Evolutionary conservation across 2,113 vertebrate species (phyloP).

Genomic region (Sphaerodactylus townsendi): DNA sequence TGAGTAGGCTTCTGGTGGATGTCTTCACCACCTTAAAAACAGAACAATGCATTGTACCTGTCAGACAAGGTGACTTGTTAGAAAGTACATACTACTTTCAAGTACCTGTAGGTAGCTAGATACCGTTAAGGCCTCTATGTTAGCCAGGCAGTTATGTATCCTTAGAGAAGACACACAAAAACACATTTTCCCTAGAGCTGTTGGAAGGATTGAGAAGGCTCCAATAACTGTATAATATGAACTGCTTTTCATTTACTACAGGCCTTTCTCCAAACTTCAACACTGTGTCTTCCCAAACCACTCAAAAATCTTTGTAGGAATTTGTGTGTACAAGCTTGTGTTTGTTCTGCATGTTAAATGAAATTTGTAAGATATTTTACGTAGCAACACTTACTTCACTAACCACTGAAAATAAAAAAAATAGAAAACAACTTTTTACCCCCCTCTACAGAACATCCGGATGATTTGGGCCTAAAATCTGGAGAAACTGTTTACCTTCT

Average conservation of each 20-base stretch:
- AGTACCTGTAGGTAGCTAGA: too few relatives aligned
- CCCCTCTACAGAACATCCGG: conserved; percentile 80
- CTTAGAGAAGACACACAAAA: neutral
- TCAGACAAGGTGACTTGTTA: too few relatives aligned
- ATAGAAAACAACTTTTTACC: conserved; percentile 26
- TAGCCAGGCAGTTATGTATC: neutral
- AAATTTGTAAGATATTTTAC: conserved; percentile 13
- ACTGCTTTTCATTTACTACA: neutral
- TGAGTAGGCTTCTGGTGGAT: neutral
- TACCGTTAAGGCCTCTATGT: neutral
- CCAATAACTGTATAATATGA: neutral
- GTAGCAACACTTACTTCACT: neutral
- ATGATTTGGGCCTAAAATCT: conserved; percentile 84
- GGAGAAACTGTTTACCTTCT: conserved; percentile 87
- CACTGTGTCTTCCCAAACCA: neutral
- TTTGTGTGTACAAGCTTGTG: neutral
- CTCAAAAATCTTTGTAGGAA: neutral
- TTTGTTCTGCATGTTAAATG: conserved; percentile 1
- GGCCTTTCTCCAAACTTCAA: neutral
- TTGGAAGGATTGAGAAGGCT: neutral
- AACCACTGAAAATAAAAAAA: conserved; percentile 1
- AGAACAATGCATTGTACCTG: too few relatives aligned
- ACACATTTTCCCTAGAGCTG: neutral
- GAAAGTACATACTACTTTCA: too few relatives aligned
- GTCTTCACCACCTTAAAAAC: too few relatives aligned